Base-by-base conservation (phyloP, 2,888 invertebrate genomes). In the Reticulitermes lucifugus region DNA sequence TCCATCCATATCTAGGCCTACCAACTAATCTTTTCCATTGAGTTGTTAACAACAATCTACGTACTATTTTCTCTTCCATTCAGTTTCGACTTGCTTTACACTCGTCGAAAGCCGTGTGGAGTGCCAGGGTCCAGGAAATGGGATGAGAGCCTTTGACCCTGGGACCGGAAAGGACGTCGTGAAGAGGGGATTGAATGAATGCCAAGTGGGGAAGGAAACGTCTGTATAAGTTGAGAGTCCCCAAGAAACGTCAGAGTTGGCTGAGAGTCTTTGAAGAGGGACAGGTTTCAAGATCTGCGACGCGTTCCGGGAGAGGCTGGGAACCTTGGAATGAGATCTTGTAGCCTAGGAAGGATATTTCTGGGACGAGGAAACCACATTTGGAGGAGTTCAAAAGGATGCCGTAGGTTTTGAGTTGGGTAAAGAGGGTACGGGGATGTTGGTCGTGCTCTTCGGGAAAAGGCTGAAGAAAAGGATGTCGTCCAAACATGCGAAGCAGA, bases 281-380 rank as follows among this genome's bases (percentile, higher is more conserved):
- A 0, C 21, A 65, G 65, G 6, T 18, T 14, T n/a, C 9, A 5
- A n/a, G 65, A 65, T n/a, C 9, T 9, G 46, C 10, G 7, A 46
- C 46, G 5, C 46, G 46, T 25, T 25, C 25, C 25, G 25, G 25
- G 25, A 25, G 25, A 25, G 25, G 25, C 25, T 25, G 25, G 25
- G 65, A 65, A 6, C 21, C 65, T 18, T 65, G 5, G n/a, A 1
- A 6, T 6, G 22, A 65, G 5, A 65, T 14, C 65, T 65, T 65
- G 65, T n/a, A 65, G n/a, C n/a, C n/a, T 5, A 65, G 21, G 21
- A 65, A n/a, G 65, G 65, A 10, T 5, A 65, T 65, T 6, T n/a
- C 21, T 6, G n/a, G 65, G 6, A n/a, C n/a, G 6, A 6, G 65
- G 22, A 46, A 90, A 91, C 46, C 88, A 80, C 89, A 90, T 90